Conservation (phyloP, 2,888 invertebrate species). For the Fissipunctia ypsillon region DNA sequence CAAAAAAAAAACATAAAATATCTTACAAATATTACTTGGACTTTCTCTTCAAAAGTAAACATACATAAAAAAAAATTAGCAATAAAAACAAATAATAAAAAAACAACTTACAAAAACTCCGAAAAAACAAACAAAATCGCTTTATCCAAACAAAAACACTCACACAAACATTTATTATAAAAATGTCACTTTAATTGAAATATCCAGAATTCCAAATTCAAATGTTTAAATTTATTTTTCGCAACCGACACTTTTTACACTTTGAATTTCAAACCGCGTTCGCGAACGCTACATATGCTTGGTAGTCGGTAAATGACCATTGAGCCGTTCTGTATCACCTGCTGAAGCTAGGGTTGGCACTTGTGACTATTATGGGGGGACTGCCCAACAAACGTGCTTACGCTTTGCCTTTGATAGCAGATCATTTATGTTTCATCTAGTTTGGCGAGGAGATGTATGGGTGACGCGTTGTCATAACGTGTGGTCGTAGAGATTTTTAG, state of each 20-base stretch:
- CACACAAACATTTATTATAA: constrained; percentile 55
- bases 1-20: background rate
- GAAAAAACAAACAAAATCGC: constrained; percentile 31
- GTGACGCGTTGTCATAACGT: constrained; percentile 32
- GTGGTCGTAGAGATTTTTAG: background rate
- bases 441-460: constrained; percentile 13
- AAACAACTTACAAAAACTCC: constrained; percentile 54
- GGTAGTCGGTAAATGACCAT: constrained; percentile 84
- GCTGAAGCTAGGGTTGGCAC: constrained; percentile 67
- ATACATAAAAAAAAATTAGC: background rate
- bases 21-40: background rate
- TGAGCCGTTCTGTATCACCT: constrained; percentile 76
- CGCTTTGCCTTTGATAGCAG: constrained; percentile 37
- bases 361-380: constrained; percentile 50
- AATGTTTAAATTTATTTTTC: constrained; percentile 55
- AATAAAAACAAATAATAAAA: constrained; percentile 10
- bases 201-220: constrained; percentile 35
- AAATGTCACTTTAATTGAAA: constrained; percentile 43
- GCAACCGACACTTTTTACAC: constrained; percentile 67
- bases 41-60: constrained; percentile 11
- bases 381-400: constrained; percentile 55
- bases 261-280: constrained; percentile 75
- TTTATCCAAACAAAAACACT: constrained; percentile 48
- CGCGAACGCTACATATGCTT: constrained; percentile 80
- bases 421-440: constrained; percentile 35